Evolutionary conservation across 2,888 invertebrate genomes (phyloP).

Genomic region (Phaedon cochleariae): DNA sequence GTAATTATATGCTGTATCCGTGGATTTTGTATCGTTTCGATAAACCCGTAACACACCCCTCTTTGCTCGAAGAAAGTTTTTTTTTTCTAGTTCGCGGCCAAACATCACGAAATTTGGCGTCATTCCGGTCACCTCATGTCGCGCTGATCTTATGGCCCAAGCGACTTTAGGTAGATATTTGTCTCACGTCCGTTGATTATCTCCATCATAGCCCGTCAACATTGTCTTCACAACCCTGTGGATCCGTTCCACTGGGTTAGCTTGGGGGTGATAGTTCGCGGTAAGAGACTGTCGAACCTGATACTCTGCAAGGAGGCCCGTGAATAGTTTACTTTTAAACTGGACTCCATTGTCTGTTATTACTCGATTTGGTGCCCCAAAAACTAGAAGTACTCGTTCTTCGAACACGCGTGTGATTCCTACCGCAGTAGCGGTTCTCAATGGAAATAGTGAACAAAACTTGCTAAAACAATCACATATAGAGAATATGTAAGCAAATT

Average conservation of each 20-base stretch:
- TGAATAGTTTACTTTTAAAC: too few species aligned
- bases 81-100: too few species aligned
- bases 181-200: neutral
- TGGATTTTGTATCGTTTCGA: too few species aligned
- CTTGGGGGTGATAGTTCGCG: constrained; percentile 26
- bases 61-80: too few species aligned
- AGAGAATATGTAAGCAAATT: constrained; percentile 19
- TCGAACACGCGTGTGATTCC: neutral
- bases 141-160: neutral
- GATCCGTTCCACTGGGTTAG: constrained; percentile 30
- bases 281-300: constrained; percentile 2
- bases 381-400: neutral
- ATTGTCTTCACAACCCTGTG: constrained; percentile 31
- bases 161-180: too few species aligned
- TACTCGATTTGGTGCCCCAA: neutral
- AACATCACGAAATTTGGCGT: too few species aligned
- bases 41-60: constrained; percentile 2
- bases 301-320: neutral
- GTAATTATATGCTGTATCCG: too few species aligned
- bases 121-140: too few species aligned
- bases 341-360: too few species aligned
- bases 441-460: constrained; percentile 19
- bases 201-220: neutral
- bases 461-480: constrained; percentile 26
- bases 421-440: neutral